Percentiles rank a stretch among this genome's conserved stretches.
These are phyloP conservation scores for Prosopocoilus inquinatus DNA, from an alignment of 2,888 invertebrate genomes.

Conservation along the genomic window DNA sequence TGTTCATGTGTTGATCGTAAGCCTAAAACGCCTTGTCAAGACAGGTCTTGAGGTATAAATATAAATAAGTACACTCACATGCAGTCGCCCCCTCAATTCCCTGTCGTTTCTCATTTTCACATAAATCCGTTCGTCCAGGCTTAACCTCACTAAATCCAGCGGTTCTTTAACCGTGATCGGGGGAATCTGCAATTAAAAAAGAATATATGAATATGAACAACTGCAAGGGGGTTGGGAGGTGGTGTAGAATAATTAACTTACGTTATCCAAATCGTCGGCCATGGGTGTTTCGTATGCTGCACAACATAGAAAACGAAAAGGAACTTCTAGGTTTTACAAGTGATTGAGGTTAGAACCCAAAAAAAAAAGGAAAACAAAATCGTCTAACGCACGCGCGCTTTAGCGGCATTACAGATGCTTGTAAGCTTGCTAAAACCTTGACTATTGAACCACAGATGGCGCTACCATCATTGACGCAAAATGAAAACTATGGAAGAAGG, in stretches of 20 bases:
- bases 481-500: too few relatives aligned
- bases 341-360: too few relatives aligned
- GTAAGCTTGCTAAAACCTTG: too few relatives aligned
- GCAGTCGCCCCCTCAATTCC: conserved; percentile 91
- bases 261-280: conserved; percentile 44
- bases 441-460: too few relatives aligned
- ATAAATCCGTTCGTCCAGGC: conserved; percentile 97
- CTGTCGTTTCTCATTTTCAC: conserved; percentile 99
- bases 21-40: conserved; percentile 19
- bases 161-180: conserved; percentile 96
- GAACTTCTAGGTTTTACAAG: too few relatives aligned
- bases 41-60: background rate
- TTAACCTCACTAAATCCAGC: conserved; percentile 91
- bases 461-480: too few relatives aligned
- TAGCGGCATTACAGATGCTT: too few relatives aligned
- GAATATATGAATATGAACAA: too few relatives aligned
- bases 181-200: conserved; percentile 62
- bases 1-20: conserved; percentile 99
- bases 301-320: too few relatives aligned
- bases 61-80: conserved; percentile 63
- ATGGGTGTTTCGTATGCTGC: conserved; percentile 21
- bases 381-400: too few relatives aligned
- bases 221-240: background rate
- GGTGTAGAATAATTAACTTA: conserved; percentile 21
- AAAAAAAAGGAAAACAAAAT: too few relatives aligned